A percentile compares a stretch with the other conserved stretches of the same genome.
These are phyloP conservation scores for Monarcha castaneiventris DNA, from an alignment of 2,113 vertebrate genomes.

Conservation along the genomic window DNA sequence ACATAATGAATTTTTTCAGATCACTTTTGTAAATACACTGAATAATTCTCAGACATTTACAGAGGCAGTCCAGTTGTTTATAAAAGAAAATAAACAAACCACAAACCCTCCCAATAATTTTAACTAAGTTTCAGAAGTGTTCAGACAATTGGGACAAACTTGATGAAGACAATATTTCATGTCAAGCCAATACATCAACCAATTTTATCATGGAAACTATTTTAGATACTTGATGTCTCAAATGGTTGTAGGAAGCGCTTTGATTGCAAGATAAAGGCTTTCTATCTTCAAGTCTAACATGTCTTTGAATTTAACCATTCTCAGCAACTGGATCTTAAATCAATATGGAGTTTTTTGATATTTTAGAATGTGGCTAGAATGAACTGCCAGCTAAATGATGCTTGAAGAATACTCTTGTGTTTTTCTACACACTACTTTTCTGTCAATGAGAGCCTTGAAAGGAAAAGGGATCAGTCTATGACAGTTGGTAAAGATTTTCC, in stretches of 20 bases:
- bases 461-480: neutral
- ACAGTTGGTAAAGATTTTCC: constrained; percentile 32
- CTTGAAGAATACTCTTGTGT: constrained; percentile 17
- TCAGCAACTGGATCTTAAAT: neutral
- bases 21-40: neutral
- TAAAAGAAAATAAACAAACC: neutral
- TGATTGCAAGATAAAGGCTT: neutral
- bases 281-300: neutral
- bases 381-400: neutral
- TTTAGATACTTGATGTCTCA: neutral
- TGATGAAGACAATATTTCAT: neutral
- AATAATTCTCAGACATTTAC: neutral
- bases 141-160: neutral
- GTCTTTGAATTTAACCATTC: neutral
- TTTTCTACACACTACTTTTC: neutral
- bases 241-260: neutral
- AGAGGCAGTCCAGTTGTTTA: neutral
- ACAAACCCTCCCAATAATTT: neutral
- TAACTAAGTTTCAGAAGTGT: neutral
- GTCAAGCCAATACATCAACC: neutral
- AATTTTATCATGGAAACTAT: neutral
- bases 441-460: neutral
- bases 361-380: neutral
- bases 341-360: neutral
- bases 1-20: neutral